Evolutionary conservation across 1,140 invertebrate species (phyloP).

Genomic region (Araneus ventricosus): DNA sequence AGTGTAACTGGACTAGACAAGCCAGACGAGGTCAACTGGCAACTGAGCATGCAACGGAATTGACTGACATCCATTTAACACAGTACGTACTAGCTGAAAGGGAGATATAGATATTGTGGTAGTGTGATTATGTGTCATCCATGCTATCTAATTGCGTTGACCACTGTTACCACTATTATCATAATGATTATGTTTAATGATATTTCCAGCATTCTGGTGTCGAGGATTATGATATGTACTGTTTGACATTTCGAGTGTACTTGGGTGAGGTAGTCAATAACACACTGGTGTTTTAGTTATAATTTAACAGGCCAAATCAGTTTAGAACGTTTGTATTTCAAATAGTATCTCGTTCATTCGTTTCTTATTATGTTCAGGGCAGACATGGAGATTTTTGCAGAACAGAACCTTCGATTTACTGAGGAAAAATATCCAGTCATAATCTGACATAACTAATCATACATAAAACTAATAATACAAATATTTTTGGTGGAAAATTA

Average conservation of each 20-base stretch:
- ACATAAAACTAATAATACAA: no score
- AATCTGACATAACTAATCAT: no score
- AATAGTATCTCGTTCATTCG: no score
- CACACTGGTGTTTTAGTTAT: not conserved
- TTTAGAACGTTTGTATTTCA: not conserved
- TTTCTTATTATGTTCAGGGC: no score
- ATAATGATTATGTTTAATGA: conserved; percentile 31
- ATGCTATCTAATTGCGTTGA: conserved; percentile 45
- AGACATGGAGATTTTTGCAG: no score
- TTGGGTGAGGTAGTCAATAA: not conserved
- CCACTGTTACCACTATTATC: conserved; percentile 32
- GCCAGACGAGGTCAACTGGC: conserved; percentile 33
- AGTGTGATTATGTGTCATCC: not conserved
- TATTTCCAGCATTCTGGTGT: conserved; percentile 13
- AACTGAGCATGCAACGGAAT: not conserved
- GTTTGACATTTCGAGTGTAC: not conserved
- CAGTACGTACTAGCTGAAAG: conserved; percentile 25
- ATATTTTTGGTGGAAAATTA: no score
- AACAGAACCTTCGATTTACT: no score
- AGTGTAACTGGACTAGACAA: not conserved
- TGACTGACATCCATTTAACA: conserved; percentile 31
- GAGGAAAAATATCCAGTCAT: no score
- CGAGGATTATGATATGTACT: not conserved
- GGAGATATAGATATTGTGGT: not conserved
- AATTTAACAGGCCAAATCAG: not conserved